phyloP scores from a whole-genome alignment of 1,140 invertebrate species.

The Akabosia matsudoensis region DNA sequence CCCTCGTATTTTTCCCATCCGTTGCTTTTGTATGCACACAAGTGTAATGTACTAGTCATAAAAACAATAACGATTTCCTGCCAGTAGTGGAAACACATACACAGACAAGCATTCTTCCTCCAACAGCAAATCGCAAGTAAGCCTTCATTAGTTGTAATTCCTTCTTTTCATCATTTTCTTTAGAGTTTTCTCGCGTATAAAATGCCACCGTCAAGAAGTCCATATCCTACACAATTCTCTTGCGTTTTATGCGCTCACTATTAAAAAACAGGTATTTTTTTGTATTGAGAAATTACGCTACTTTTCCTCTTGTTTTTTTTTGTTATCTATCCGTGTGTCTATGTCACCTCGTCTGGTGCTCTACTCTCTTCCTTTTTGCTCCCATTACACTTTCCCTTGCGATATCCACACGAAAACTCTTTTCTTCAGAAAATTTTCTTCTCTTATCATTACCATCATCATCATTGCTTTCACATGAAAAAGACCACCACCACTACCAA shows the following conservation, averaged over 20 bases:
- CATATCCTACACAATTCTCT: too few relatives aligned
- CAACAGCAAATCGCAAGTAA: background rate
- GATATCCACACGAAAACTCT: too few relatives aligned
- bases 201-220: too few relatives aligned
- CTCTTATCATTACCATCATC: background rate
- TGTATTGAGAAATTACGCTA: background rate
- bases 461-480: too few relatives aligned
- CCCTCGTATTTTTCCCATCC: too few relatives aligned
- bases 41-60: background rate
- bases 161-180: too few relatives aligned
- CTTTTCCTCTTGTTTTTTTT: background rate
- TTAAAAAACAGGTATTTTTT: too few relatives aligned
- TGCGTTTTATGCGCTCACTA: too few relatives aligned
- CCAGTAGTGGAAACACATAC: background rate
- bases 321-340: background rate
- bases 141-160: too few relatives aligned
- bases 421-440: background rate
- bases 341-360: background rate
- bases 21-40: background rate
- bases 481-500: too few relatives aligned
- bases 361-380: background rate
- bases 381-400: background rate
- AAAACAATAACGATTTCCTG: slow-evolving; percentile 8
- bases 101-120: background rate
- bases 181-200: too few relatives aligned